Evolutionary conservation across 2,888 invertebrate species (phyloP), one percentile per base, ranked within the genome.

Genomic region (Icerya purchasi): DNA sequence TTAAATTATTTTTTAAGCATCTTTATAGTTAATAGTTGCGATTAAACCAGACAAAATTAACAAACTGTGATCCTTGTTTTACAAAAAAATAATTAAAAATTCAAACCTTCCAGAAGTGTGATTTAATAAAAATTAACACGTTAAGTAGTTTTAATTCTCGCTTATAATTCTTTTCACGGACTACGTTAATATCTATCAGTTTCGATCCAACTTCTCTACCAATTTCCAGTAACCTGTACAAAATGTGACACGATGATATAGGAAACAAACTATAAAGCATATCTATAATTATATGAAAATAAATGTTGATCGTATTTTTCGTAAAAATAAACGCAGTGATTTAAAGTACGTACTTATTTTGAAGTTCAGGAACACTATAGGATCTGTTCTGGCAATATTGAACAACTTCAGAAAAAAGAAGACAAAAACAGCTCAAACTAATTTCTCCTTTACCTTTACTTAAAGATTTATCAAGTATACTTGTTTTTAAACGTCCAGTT

Each of bases 381-480:
- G 92, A 92, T 67, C 90, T 83, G 75, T 88, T 93, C 76, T 98
- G 96, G 69, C 92, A 92, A 74, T 98, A 98, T 71, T 96, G 93
- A 1, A 98, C 93, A 63, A 97, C 84, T 78, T 99, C 98, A 21
- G 96, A 94, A 73, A 98, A 98, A 60, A 98, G 76, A 55, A 99
- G 76, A 1, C 96, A 93, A 74, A 90, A 97, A 67, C 91, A 84
- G 66, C 90, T 89, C 58, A 92, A 73, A 56, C 91, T 93, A 60
- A 92, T 84, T 77, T 93, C 93, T 19, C 85, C 84, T 73, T 90
- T 91, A 5, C 92, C 92, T 74, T 89, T 87, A 66, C 90, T 90
- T 1, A 94, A 71, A 1, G 90, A 87, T 72, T 90, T 89, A 70
- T 94, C 93, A 21, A 93, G 76, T 66, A 92, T 90, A 64, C 84